Base-by-base conservation (phyloP, 2,888 invertebrate species). In the Ophioninae sp. region DNA sequence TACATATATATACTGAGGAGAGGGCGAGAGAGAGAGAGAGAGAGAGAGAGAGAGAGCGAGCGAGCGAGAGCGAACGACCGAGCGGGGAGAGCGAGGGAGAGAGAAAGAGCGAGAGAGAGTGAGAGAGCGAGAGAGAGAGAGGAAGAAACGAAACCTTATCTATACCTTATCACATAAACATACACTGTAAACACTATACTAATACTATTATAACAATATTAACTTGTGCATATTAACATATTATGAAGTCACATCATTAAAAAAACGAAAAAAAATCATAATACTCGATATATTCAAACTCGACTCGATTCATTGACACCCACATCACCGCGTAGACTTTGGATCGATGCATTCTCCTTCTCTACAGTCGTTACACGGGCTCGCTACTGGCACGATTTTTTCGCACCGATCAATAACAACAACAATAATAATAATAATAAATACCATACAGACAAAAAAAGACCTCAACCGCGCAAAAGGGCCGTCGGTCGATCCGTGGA, bases 141-240 rank as follows among this genome's bases (percentile, higher is more conserved):
- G 80, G 57, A 67, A 70, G 74, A 70, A 64, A 70, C 50, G 44
- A 84, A 61, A 84, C 89, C 88, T 90, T 91, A 91, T 88, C 83
- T 75, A 91, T 88, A 85, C 78, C 81, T 67, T 75, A 87, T 84
- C 91, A 92, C 92, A 91, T 70, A 82, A 90, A 92, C 91, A 92
- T 81, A 84, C 91, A 92, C 92, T 93, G 92, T 93, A 93, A 92
- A 83, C 77, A 78, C 77, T 78, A 82, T 78, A 76, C 77, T 83
- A 79, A 30, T 78, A 79, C 74, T 80, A 83, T 91, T 91, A 92
- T 92, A 91, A 91, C 90, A 91, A 90, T 91, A 91, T 91, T 90
- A 91, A 92, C 92, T 91, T 92, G 91, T 92, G 92, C 91, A 92
- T 92, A 92, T 91, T 91, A 89, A 92, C 90, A 92, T 92, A 92